These are phyloP conservation scores for Tanytarsus gracilentus DNA, from an alignment of 2,888 invertebrate genomes.

Conservation along the genomic window DNA sequence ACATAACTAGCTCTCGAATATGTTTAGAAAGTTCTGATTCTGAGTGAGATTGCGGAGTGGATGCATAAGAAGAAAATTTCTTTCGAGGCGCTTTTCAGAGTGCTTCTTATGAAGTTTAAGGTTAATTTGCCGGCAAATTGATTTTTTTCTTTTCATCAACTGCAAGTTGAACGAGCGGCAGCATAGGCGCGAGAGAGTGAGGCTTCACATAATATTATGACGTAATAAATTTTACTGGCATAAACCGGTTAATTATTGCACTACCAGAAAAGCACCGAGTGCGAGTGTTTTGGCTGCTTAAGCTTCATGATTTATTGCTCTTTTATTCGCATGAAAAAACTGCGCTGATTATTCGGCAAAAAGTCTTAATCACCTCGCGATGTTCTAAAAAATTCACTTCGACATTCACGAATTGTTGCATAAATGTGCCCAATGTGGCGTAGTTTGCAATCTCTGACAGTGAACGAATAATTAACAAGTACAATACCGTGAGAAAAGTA, in stretches of 20 bases:
- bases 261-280: not conserved
- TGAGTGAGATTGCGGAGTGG: not conserved
- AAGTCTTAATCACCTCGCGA: not conserved
- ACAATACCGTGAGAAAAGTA: conserved; percentile 26
- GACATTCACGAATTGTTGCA: conserved; percentile 17
- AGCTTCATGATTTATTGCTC: conserved; percentile 15
- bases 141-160: conserved; percentile 21
- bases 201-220: conserved; percentile 27
- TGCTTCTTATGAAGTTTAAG: conserved; percentile 28
- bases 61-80: not conserved
- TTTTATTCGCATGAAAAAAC: not conserved
- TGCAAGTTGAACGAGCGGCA: not conserved
- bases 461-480: conserved; percentile 23
- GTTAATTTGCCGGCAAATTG: conserved; percentile 28
- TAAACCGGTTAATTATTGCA: conserved; percentile 29
- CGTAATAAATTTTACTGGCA: conserved; percentile 27
- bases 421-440: not conserved
- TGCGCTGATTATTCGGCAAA: not conserved
- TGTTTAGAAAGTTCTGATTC: not conserved
- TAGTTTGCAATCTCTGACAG: not conserved
- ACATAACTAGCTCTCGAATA: not conserved
- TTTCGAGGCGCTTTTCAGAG: not conserved
- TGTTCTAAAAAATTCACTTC: not conserved
- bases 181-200: not conserved
- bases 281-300: conserved; percentile 4